Conservation (phyloP, 2,797 vertebrate species). For the Sebastes paucispinis region DNA sequence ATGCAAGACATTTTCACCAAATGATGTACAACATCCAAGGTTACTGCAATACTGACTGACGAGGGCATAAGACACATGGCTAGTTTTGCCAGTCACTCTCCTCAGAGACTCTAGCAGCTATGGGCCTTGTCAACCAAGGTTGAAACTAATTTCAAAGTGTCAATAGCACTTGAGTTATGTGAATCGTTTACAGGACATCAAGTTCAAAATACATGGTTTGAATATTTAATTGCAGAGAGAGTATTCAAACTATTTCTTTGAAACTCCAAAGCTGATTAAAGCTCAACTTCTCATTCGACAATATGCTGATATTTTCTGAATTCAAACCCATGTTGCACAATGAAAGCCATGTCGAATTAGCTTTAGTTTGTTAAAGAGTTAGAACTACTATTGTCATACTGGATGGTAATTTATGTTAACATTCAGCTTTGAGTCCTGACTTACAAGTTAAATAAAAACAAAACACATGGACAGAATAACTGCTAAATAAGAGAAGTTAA, state of each 20-base stretch:
- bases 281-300: not conserved
- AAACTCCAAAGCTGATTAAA: not conserved
- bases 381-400: not conserved
- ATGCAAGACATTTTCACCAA: constrained; percentile 8
- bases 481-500: not conserved
- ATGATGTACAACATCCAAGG: constrained; percentile 25
- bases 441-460: not conserved
- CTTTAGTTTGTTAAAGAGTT: not conserved
- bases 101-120: constrained; percentile 9
- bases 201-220: not conserved
- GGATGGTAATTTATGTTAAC: not conserved
- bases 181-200: not conserved
- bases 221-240: constrained; percentile 5
- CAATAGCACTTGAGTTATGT: constrained; percentile 4
- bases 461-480: not conserved
- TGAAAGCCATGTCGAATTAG: not conserved
- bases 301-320: not conserved
- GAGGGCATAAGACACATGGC: constrained; percentile 10
- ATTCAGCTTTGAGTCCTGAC: not conserved
- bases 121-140: constrained; percentile 42
- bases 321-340: not conserved
- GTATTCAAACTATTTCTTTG: not conserved
- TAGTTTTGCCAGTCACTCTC: constrained; percentile 23
- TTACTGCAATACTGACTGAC: constrained; percentile 24
- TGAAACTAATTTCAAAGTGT: constrained; percentile 30